Base-by-base conservation (phyloP, 1,140 invertebrate genomes). In the Hyles vespertilio region DNA sequence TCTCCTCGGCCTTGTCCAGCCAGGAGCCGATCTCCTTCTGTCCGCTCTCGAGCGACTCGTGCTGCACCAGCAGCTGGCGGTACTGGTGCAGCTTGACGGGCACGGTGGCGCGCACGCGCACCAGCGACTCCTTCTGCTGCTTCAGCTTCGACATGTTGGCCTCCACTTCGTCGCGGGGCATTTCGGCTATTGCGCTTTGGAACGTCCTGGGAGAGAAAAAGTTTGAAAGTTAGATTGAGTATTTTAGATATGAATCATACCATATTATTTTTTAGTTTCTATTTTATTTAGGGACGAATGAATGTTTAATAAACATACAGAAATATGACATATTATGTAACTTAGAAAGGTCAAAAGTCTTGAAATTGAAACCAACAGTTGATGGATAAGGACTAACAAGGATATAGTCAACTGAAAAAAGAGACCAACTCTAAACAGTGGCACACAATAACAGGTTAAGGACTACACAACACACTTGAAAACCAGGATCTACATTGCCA, bases 161-260 rank as follows among this genome's bases (percentile, higher is more conserved):
- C 63, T 97, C 96, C 3, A 98, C 96, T 74, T 97, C 96, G 44
- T 98, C 96, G 22, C 96, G 92, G 0, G 94, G 94, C n/a, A 98
- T 89, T 79, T 98, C 96, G 68, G 95, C 95, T 11, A 98, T 96
- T 1, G 98, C 91, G 5, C 92, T 92, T 84, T 98, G 98, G 81
- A 98, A 98, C 51, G 95, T 96, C 79, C 96, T 85, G 43, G 4
- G 71, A 69, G 36, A 22, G 36, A 40, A 40, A 40, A 2, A 1
- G 6, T 22, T 22, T 22, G 2, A 22, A 22, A 10, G 44, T 33
- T 12, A 40, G 47, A 57, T 10, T 50, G 2, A 1, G 22, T 32
- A 58, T 47, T 49, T 11, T 32, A 56, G 2, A 46, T 40, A 22
- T 22, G 2, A 22, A 22, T 22, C 22, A 22, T 1, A 22, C 22